A percentile compares a stretch with the other conserved stretches of the same genome.
Conservation (phyloP, 2,888 invertebrate genomes). For the Labia minor region DNA sequence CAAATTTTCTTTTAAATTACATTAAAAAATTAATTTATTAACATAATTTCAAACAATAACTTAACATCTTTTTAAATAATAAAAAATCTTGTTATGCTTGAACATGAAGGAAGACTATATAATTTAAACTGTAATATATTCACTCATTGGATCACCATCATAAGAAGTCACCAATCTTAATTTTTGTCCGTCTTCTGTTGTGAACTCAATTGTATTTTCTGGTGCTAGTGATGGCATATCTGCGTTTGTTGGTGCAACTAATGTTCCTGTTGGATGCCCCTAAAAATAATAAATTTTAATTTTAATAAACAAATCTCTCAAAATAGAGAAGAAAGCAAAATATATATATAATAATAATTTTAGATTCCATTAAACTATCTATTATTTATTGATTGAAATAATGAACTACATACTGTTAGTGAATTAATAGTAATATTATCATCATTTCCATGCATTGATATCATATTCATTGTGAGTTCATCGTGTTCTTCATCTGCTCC, state of each 20-base stretch:
- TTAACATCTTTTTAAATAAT: not conserved
- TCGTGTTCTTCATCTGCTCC: constrained; percentile 36
- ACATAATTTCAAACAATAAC: not conserved
- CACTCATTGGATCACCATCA: constrained; percentile 36
- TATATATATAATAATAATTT: too few species aligned
- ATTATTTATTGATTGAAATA: too few species aligned
- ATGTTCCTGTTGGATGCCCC: not conserved
- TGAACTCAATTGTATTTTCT: constrained; percentile 41
- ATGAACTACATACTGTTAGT: not conserved
- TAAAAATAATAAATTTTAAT: constrained; percentile 15
- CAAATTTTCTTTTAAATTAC: not conserved
- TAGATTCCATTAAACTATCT: too few species aligned
- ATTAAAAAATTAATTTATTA: not conserved
- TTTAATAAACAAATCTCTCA: not conserved
- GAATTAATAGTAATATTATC: not conserved
- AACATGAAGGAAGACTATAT: not conserved
- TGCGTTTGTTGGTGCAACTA: constrained; percentile 30
- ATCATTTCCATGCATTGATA: not conserved
- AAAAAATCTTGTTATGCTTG: too few species aligned
- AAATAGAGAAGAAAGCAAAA: constrained; percentile 21
- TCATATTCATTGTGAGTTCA: not conserved
- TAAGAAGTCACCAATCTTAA: constrained; percentile 51
- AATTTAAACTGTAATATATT: not conserved
- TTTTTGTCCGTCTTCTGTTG: constrained; percentile 47
- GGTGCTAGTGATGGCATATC: constrained; percentile 31